These are phyloP conservation scores for Ariopsis seemanni DNA, from an alignment of 2,113 vertebrate genomes.

Conservation along the genomic window DNA sequence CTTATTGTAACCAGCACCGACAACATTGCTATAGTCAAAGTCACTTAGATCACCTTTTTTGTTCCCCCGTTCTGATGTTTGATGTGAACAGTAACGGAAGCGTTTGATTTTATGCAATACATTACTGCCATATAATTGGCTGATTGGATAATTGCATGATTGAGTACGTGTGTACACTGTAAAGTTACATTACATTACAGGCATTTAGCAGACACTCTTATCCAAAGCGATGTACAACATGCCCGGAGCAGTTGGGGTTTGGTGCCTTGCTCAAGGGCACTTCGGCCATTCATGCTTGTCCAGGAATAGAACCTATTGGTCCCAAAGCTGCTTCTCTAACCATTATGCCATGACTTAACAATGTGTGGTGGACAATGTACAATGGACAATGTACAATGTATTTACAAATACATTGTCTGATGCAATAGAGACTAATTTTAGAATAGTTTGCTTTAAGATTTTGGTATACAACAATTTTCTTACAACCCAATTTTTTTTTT, in stretches of 20 bases:
- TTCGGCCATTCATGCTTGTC: no score
- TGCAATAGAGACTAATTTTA: background rate
- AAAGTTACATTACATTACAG: background rate
- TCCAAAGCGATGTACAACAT: no score
- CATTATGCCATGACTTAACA: no score
- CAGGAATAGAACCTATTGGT: no score
- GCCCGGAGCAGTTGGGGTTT: no score
- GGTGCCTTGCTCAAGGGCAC: no score
- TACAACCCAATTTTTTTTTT: background rate
- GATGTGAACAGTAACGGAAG: background rate
- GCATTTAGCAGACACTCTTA: no score
- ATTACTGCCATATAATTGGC: background rate
- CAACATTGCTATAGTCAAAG: background rate
- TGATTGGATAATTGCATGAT: background rate
- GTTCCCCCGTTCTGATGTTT: background rate
- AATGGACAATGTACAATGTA: background rate
- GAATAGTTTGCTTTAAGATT: background rate
- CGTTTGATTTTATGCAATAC: background rate
- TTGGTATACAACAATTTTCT: background rate
- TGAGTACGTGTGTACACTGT: background rate
- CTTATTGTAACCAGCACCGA: background rate
- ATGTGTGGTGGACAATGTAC: background rate
- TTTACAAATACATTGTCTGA: background rate
- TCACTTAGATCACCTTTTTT: background rate
- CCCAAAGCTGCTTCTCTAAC: no score